Percentiles rank a stretch among this genome's conserved stretches.
These are phyloP conservation scores for Ctenicera cuprea DNA, from an alignment of 2,888 invertebrate species.

Conservation along the genomic window DNA sequence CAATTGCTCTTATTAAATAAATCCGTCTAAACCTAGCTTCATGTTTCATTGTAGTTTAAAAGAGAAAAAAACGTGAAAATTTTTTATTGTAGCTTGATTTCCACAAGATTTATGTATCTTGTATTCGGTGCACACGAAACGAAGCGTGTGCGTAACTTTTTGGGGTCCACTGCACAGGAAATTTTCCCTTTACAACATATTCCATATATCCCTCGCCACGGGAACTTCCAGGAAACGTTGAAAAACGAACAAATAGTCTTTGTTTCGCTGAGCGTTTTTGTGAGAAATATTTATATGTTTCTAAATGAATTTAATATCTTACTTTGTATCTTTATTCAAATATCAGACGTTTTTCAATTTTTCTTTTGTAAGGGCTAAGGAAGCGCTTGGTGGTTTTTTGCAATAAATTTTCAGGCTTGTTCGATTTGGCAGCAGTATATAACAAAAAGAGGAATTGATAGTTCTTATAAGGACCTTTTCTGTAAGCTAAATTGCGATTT, in stretches of 20 bases:
- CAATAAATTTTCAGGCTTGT: not conserved
- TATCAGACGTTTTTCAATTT: not conserved
- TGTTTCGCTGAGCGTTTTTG: slow-evolving; percentile 6
- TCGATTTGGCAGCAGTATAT: not conserved
- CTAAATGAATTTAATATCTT: not conserved
- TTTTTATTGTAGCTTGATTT: slow-evolving; percentile 44
- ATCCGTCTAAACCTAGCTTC: not conserved
- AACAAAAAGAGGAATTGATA: slow-evolving; percentile 4
- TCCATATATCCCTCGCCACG: slow-evolving; percentile 45
- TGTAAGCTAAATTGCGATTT: slow-evolving; percentile 21
- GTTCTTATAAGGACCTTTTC: slow-evolving; percentile 2
- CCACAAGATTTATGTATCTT: slow-evolving; percentile 49
- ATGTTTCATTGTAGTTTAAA: not conserved
- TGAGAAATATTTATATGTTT: not conserved
- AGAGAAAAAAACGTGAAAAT: not conserved
- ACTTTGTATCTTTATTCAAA: not conserved
- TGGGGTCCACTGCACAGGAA: slow-evolving; percentile 51
- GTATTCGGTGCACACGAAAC: slow-evolving; percentile 51
- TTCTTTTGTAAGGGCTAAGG: too few species aligned
- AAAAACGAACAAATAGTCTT: slow-evolving; percentile 24
- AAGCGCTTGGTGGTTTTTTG: too few species aligned
- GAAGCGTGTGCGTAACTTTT: slow-evolving; percentile 60
- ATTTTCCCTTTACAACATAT: slow-evolving; percentile 50
- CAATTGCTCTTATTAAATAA: not conserved
- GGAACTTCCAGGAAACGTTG: slow-evolving; percentile 39